Base-by-base conservation (phyloP, 2,888 invertebrate species). In the Mayetiola destructor region DNA sequence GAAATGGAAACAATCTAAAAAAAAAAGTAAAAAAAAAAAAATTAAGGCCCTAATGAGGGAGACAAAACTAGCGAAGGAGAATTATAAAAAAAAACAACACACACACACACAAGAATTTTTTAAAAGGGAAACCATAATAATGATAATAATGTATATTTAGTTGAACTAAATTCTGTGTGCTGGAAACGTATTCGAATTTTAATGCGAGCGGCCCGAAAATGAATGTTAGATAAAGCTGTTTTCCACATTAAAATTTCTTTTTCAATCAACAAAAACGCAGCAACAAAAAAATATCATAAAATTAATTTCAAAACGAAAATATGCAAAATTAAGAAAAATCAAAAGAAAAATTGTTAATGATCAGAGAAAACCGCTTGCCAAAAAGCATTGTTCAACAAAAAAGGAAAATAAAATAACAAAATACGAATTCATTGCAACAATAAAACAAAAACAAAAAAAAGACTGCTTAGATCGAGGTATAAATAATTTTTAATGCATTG, bases 381-480 rank as follows among this genome's bases (percentile, higher is more conserved):
- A 9, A 32, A 9, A 6, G 6, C 12, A 9, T 9, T 9, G 12
- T 32, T 32, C 8, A 32, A 32, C 12, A 32, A 32, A 32, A 32
- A 32, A 9, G 12, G 12, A 9, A 9, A 30, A 30, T 30, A n/a
- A 29, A 40, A 40, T 16, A 52, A 52, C n/a, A 3, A 2, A 53
- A 2, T 32, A 30, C 29, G 32, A 29, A 53, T 53, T 30, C 29
- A 30, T 12, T 9, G 12, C 32, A 32, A 32, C 32, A n/a, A n/a
- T n/a, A n/a, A n/a, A 32, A 32, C 32, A 32, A 32, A 6, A 32
- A 32, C 6, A 32, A 53, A 29, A n/a, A 52, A 52, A 53, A 53
- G 53, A 53, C 53, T 53, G 53, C 32, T 53, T 53, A 53, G 53
- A 53, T 53, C 20, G 53, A 53, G 30, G 53, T 32, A 53, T 53